These are phyloP conservation scores for Pandion haliaetus DNA, from an alignment of 2,113 vertebrate species.

Conservation along the genomic window DNA sequence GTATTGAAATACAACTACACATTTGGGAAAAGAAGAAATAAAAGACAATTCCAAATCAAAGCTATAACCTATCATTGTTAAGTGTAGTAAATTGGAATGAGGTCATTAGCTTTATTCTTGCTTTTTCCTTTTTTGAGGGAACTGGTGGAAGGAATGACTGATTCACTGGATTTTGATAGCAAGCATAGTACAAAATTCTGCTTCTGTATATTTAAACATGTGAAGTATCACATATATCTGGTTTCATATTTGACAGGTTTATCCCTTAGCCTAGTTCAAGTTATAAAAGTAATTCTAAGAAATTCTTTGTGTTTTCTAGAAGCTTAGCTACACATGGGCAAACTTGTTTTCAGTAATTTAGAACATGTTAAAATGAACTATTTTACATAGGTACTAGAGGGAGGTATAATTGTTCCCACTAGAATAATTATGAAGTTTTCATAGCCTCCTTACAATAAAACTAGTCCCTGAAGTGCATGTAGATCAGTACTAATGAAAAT, in stretches of 20 bases:
- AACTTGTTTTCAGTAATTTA: background rate
- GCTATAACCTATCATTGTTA: background rate
- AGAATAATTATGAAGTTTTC: background rate
- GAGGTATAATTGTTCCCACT: background rate
- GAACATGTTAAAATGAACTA: background rate
- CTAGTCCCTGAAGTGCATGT: background rate
- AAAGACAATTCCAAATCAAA: background rate
- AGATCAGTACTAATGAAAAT: background rate
- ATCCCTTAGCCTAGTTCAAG: background rate
- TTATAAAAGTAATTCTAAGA: background rate
- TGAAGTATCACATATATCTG: background rate
- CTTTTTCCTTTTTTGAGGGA: background rate
- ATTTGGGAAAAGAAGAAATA: background rate
- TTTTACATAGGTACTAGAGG: background rate
- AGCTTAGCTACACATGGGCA: background rate
- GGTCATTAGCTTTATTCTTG: background rate
- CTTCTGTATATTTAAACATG: background rate
- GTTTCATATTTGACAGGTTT: background rate
- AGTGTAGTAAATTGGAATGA: background rate
- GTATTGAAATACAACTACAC: background rate
- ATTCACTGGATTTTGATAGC: background rate
- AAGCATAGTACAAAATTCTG: background rate
- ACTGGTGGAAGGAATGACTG: background rate
- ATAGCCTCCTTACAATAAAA: background rate
- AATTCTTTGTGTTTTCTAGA: background rate